Base-by-base conservation (phyloP, 23 tunicate genomes). In the Trididemnum clinides region DNA sequence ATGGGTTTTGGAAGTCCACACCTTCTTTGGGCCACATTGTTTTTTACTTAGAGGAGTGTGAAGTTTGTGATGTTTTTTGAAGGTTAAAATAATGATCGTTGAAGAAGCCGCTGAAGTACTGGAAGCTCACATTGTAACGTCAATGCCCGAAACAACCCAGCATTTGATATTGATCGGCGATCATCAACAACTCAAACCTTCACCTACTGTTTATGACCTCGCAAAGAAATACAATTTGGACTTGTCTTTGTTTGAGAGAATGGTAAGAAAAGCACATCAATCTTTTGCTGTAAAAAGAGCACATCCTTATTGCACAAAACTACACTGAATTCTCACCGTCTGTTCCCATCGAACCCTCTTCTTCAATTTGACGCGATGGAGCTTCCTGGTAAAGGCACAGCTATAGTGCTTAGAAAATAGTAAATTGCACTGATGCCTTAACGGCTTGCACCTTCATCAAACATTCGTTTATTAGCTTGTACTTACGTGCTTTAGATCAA, bases 81-180 rank as follows among this genome's bases (percentile, higher is more conserved):
- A 88, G 81, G 80, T 71, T 1, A 73, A 64, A 72, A 64, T 95
- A 1, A 89, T 95, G 50, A 86, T 95, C 1, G 94, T 89, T 33
- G 98, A 95, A 86, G 98, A 95, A 81, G 94, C 94, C 0, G 98
- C 98, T n/a, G 98, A 95, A 77, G 94, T 95, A 0, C 80, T 86
- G 22, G 98, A 95, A 75, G 93, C 93, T 80, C 98, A 95, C 54
- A 89, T 95, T 64, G 90, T 95, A 33, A 86, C 98, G 21, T 62
- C 91, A 63, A 88, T 95, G 94, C 93, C 98, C 0, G 33, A 66
- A 82, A 73, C 90, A 33, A 89, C 94, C 2, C 76, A 95, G 79
- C 98, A 95, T 65, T 82, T 95, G 0, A 95, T 95, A 15, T 71
- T 95, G 51, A 95, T 95, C 31, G 98, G 98, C 21, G 98, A 95